Evolutionary conservation across 2,113 vertebrate species (phyloP).

Genomic region (Emberiza fucata): DNA sequence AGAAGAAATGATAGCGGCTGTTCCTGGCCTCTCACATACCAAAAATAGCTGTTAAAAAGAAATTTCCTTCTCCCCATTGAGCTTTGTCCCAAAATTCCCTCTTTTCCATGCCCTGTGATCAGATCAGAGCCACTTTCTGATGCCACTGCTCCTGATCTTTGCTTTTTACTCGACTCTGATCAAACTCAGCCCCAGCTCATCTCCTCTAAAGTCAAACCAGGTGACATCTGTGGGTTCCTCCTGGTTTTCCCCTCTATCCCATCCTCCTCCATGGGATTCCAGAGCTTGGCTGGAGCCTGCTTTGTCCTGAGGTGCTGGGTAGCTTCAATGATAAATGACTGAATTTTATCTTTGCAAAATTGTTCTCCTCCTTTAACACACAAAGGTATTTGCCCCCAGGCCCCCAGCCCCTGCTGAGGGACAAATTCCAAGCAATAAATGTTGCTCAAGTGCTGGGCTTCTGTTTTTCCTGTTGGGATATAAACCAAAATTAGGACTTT

Average conservation of each 20-base stretch:
- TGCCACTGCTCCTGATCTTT: neutral
- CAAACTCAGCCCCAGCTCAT: neutral
- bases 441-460: neutral
- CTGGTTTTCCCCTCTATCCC: neutral
- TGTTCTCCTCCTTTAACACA: neutral
- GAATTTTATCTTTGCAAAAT: neutral
- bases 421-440: neutral
- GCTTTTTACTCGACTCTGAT: neutral
- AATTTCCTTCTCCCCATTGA: neutral
- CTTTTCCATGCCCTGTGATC: neutral
- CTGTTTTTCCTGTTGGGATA: neutral
- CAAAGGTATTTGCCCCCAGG: neutral
- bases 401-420: neutral
- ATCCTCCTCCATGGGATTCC: neutral
- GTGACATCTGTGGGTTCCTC: neutral
- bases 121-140: neutral
- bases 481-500: neutral
- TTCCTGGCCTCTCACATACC: neutral
- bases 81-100: neutral
- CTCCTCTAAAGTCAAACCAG: neutral
- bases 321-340: neutral
- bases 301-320: neutral
- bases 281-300: neutral
- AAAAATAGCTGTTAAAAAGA: neutral
- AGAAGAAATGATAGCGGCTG: neutral